Percentiles rank a stretch among this genome's conserved stretches.
These are phyloP conservation scores for Acrobasis consociella DNA, from an alignment of 2,888 invertebrate genomes.

Conservation along the genomic window DNA sequence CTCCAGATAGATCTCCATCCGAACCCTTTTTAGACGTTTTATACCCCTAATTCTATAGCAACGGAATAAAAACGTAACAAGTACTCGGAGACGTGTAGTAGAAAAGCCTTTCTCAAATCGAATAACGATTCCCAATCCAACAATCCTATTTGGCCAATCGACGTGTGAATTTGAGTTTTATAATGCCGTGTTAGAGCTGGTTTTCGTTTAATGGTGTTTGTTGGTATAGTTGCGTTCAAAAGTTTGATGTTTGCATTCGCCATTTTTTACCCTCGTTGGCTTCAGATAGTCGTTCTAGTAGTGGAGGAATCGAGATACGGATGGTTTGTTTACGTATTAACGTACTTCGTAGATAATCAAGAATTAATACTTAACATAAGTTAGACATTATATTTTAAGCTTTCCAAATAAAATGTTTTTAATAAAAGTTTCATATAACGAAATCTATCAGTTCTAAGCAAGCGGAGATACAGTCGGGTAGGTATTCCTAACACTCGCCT, in stretches of 20 bases:
- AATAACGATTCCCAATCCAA: slow-evolving; percentile 21
- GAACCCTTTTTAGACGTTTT: slow-evolving; percentile 62
- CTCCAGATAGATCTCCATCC: slow-evolving; percentile 37
- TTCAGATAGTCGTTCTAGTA: not conserved
- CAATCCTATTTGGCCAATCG: slow-evolving; percentile 22
- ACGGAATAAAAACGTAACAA: slow-evolving; percentile 46
- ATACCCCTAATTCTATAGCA: slow-evolving; percentile 54
- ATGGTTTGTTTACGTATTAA: not conserved
- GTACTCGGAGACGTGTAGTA: slow-evolving; percentile 34
- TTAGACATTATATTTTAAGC: too few species aligned
- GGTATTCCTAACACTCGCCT: too few species aligned
- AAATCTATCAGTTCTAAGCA: too few species aligned
- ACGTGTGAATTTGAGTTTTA: slow-evolving; percentile 8
- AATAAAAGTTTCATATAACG: too few species aligned
- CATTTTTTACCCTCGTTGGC: slow-evolving; percentile 41
- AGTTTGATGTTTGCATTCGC: slow-evolving; percentile 49
- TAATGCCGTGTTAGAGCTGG: not conserved
- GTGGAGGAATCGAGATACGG: not conserved
- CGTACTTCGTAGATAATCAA: not conserved
- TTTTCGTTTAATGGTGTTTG: slow-evolving; percentile 21
- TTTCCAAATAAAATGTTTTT: too few species aligned
- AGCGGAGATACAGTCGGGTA: too few species aligned
- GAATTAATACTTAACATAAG: too few species aligned
- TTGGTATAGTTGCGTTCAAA: slow-evolving; percentile 40
- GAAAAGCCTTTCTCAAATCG: slow-evolving; percentile 39